These are phyloP conservation scores for Heliconius ismenius DNA, from an alignment of 2,888 invertebrate species.

Conservation along the genomic window DNA sequence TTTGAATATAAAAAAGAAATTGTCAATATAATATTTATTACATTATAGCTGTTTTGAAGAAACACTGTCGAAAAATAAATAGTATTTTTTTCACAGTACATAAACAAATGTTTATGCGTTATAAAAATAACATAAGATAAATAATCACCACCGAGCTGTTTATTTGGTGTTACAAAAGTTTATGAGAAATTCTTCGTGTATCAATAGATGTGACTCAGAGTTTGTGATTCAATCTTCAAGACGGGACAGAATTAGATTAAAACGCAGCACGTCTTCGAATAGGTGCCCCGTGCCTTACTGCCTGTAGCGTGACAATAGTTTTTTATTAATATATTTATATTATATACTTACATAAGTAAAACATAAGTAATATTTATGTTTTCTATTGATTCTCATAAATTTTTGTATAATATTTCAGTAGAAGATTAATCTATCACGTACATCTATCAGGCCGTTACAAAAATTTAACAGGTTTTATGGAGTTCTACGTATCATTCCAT, in stretches of 20 bases:
- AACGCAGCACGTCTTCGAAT: slow-evolving; percentile 44
- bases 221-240: slow-evolving; percentile 42
- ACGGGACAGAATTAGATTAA: slow-evolving; percentile 63
- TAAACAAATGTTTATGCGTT: not conserved
- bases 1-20: too few relatives aligned
- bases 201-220: slow-evolving; percentile 58
- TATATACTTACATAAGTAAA: too few relatives aligned
- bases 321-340: not conserved
- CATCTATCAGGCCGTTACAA: too few relatives aligned
- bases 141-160: not conserved
- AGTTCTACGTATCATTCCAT: not conserved
- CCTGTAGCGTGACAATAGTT: not conserved
- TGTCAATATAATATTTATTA: not conserved
- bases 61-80: not conserved
- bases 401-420: not conserved
- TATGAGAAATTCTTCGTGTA: slow-evolving; percentile 28
- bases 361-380: too few relatives aligned
- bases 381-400: not conserved
- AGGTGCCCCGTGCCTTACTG: not conserved
- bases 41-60: not conserved
- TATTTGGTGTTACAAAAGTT: slow-evolving; percentile 44
- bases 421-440: not conserved
- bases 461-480: not conserved
- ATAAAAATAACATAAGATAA: slow-evolving; percentile 7
- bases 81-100: not conserved